Percentiles rank a stretch among this genome's conserved stretches.
phyloP scores from a whole-genome alignment of 2,113 vertebrate genomes.

The Pardalotus punctatus region DNA sequence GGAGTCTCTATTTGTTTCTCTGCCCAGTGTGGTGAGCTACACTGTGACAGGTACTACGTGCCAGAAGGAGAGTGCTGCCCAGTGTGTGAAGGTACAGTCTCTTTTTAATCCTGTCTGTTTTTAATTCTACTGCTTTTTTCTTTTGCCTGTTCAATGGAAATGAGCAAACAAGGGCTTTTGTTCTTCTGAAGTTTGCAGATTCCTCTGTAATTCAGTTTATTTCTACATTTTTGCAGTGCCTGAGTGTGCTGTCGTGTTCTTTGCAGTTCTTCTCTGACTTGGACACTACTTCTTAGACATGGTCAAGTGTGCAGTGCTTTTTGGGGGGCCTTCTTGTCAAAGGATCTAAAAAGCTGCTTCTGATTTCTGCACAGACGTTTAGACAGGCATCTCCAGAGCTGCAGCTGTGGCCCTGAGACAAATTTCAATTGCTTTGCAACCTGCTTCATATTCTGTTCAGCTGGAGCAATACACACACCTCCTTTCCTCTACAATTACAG shows the following conservation, averaged over 20 bases:
- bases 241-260: neutral
- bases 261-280: neutral
- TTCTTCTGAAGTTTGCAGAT: neutral
- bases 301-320: neutral
- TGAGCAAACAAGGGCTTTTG: neutral
- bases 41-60: slow-evolving; percentile 85
- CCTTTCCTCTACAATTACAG: neutral
- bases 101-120: neutral
- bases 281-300: neutral
- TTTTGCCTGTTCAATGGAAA: neutral
- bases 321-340: neutral
- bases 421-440: neutral
- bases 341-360: neutral
- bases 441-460: neutral
- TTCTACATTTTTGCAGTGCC: neutral
- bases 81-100: slow-evolving; percentile 83
- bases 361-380: neutral
- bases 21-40: slow-evolving; percentile 85
- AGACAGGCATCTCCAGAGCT: neutral
- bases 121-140: neutral
- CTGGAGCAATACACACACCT: neutral
- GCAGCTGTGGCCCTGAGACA: neutral
- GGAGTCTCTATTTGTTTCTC: slow-evolving; percentile 88
- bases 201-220: neutral
- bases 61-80: slow-evolving; percentile 90